Base-by-base conservation (phyloP, 2,797 vertebrate species). In the Galaxias olidus region DNA sequence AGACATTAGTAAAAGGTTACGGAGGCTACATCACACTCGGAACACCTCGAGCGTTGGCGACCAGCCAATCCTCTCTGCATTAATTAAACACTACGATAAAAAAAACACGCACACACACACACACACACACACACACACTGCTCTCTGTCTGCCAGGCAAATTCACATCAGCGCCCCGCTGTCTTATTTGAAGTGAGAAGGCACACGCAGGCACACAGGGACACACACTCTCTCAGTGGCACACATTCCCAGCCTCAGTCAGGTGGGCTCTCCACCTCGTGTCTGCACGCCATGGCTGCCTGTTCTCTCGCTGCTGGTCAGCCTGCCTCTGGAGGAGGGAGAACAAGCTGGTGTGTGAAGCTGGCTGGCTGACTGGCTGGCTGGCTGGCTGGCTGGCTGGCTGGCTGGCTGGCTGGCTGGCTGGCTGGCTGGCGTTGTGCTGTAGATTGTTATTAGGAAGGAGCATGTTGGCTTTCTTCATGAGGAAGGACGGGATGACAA, bases 231-330 rank as follows among this genome's bases (percentile, higher is more conserved):
- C 30, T 6, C 30, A 30, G 30, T 6, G 3, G 30, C 30, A 2
- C 30, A 6, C 6, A 6, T 30, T 30, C 6, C 30, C 30, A 52
- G 51, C 63, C n/a, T 69, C 44, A 14, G 6, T 71, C 71, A 73
- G 56, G 63, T 61, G 62, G 20, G 51, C 47, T 63, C 64, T 68
- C 72, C 61, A 80, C 72, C 73, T 66, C 52, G 58, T 18, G 30
- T 73, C 68, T 72, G 57, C n/a, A n/a, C n/a, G n/a, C 19, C 71
- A 72, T 30, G 1, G 19, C 56, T 59, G 19, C 59, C 17, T 5
- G 1, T 42, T 81, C 63, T 71, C 76, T 81, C 81, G 68, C 43
- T 47, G 52, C 60, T 56, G 77, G 73, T 75, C 61, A 55, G 55
- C 55, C 65, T 71, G 71, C 44, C 66, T 73, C 59, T 67, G 60